Percentiles rank a stretch among this genome's conserved stretches.
Evolutionary conservation across 2,113 vertebrate species (phyloP).

Genomic region (Etheostoma cragini): DNA sequence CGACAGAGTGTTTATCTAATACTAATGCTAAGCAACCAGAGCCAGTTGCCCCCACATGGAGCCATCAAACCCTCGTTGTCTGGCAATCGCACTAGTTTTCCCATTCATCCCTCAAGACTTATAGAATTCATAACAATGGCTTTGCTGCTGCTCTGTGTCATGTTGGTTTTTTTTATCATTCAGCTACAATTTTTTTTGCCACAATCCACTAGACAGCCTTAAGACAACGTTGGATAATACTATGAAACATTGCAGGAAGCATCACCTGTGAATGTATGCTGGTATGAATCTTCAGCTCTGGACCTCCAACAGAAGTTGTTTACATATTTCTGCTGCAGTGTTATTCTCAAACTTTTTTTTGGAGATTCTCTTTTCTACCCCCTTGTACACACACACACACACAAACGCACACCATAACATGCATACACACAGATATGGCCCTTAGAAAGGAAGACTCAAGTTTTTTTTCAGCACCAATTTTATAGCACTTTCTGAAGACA

Average conservation of each 20-base stretch:
- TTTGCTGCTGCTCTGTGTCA: conserved; percentile 62
- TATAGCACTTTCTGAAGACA: background rate
- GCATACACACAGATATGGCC: background rate
- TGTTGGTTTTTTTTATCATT: conserved; percentile 49
- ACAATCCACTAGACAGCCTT: conserved; percentile 53
- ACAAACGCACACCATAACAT: background rate
- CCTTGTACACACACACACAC: too few species aligned
- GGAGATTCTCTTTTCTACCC: background rate
- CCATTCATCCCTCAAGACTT: conserved; percentile 70
- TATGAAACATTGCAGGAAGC: conserved; percentile 65
- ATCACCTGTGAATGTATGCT: conserved; percentile 57
- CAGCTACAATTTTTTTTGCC: conserved; percentile 31
- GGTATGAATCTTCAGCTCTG: conserved; percentile 50
- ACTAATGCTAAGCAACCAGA: conserved; percentile 81
- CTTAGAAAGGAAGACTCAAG: background rate
- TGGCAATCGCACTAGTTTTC: conserved; percentile 67
- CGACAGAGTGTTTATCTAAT: conserved; percentile 84
- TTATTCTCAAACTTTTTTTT: conserved; percentile 50
- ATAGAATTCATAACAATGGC: conserved; percentile 71
- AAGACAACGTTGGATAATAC: conserved; percentile 69
- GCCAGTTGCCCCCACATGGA: conserved; percentile 71
- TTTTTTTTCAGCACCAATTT: background rate
- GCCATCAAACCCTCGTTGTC: conserved; percentile 67
- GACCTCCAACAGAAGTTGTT: conserved; percentile 73
- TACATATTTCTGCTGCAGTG: conserved; percentile 71